phyloP scores from a whole-genome alignment of 2,888 invertebrate species.

The Mongoloraphidia duomilia region DNA sequence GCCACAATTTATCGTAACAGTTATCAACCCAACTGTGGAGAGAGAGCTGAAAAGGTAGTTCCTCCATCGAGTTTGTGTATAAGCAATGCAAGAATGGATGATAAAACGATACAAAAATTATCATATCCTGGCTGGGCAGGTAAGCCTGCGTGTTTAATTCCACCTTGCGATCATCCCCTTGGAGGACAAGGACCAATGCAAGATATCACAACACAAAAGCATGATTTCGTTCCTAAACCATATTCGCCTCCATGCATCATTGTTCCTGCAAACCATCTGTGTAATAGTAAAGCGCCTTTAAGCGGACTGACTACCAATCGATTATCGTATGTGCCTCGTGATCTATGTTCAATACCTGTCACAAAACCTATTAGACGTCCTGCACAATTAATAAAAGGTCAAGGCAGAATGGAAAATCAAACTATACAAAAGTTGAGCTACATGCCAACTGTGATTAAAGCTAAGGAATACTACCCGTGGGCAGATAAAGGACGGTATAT shows the following conservation, averaged over 20 bases:
- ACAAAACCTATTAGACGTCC: conserved; percentile 22
- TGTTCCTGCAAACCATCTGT: conserved; percentile 23
- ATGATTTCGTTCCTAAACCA: conserved; percentile 54
- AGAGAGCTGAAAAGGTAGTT: conserved; percentile 23
- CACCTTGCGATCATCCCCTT: conserved; percentile 46
- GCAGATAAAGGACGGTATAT: conserved; percentile 27
- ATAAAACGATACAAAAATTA: conserved; percentile 41
- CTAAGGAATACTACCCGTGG: conserved; percentile 30
- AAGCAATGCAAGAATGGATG: conserved; percentile 30
- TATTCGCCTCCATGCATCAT: conserved; percentile 33
- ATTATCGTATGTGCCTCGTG: conserved; percentile 35
- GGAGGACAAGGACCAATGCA: conserved; percentile 54
- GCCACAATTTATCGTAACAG: conserved; percentile 52
- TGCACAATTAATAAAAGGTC: conserved; percentile 20
- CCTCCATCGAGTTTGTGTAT: conserved; percentile 29
- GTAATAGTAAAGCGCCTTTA: conserved; percentile 27
- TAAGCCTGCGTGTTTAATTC: conserved; percentile 38
- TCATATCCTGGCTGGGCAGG: conserved; percentile 38
- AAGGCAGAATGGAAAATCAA: conserved; percentile 15
- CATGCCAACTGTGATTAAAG: conserved; percentile 28
- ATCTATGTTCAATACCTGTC: conserved; percentile 28
- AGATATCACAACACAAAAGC: conserved; percentile 55
- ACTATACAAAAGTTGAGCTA: conserved; percentile 29
- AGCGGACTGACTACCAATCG: conserved; percentile 40
- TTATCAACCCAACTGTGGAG: conserved; percentile 36